Evolutionary conservation across 1,140 invertebrate genomes (phyloP).

Genomic region (Cyclina sinensis): DNA sequence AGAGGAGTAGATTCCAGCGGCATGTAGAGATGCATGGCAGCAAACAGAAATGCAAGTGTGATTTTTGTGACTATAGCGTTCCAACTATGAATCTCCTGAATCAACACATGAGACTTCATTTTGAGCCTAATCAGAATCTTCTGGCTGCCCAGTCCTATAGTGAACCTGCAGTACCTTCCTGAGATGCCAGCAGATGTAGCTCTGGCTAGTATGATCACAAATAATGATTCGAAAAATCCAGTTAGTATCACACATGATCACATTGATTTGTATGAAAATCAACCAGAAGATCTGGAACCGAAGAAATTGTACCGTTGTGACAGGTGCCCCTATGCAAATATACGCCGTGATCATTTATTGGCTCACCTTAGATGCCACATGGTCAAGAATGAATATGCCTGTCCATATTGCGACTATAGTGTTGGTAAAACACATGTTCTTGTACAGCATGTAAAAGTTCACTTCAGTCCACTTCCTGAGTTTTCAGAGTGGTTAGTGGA

Average conservation of each 20-base stretch:
- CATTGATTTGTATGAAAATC: conserved; percentile 84
- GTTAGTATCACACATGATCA: conserved; percentile 84
- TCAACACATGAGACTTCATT: conserved; percentile 84
- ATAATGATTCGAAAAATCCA: conserved; percentile 77
- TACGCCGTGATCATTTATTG: conserved; percentile 91
- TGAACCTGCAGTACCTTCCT: conserved; percentile 83
- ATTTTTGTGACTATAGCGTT: conserved; percentile 95
- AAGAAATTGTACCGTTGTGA: conserved; percentile 89
- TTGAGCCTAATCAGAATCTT: conserved; percentile 85
- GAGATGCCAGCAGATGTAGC: conserved; percentile 85
- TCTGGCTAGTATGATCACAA: conserved; percentile 80
- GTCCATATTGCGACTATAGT: conserved; percentile 94
- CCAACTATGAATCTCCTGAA: conserved; percentile 86
- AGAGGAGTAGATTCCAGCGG: conserved; percentile 94
- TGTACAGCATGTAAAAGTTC: conserved; percentile 93
- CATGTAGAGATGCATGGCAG: conserved; percentile 94
- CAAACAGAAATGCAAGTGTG: conserved; percentile 93
- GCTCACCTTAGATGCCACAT: conserved; percentile 93
- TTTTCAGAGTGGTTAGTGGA: conserved; percentile 82
- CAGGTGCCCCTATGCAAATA: conserved; percentile 92
- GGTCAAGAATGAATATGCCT: conserved; percentile 89
- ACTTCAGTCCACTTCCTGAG: conserved; percentile 89
- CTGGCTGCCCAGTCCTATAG: conserved; percentile 83
- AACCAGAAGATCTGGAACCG: conserved; percentile 81
- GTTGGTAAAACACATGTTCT: conserved; percentile 92